Base-by-base conservation (phyloP, 2,888 invertebrate species). In the Erynnis tages region DNA sequence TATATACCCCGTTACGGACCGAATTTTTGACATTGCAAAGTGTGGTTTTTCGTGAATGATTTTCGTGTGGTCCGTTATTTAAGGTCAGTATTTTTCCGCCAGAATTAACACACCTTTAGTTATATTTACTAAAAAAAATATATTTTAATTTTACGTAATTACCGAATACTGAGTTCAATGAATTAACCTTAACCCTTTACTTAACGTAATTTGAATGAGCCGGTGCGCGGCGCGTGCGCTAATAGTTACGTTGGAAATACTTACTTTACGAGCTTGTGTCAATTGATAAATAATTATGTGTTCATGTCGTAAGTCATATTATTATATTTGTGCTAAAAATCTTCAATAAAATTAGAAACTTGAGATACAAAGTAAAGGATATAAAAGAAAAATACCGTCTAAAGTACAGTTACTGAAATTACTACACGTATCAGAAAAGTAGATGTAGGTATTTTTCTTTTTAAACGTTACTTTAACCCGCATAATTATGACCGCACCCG, bases 1-100 rank as follows among this genome's bases (percentile, higher is more conserved):
- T n/a, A n/a, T n/a, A n/a, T n/a, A n/a, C n/a, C n/a, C n/a, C n/a
- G n/a, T n/a, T n/a, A n/a, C n/a, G n/a, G n/a, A n/a, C n/a, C n/a
- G n/a, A n/a, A n/a, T n/a, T 43, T 55, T 43, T 19, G 23, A 35
- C 69, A 66, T 64, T 76, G 77, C 75, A 69, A 76, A 76, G 75
- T 69, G 70, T 61, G 58, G 54, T 59, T 63, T 61, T 61, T 49
- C 38, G 76, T 75, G 73, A 70, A 75, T 73, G 69, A 66, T 70
- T 74, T 71, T 71, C 65, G 67, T 73, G 79, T 79, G 79, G 68
- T 69, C 65, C 60, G 62, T 63, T 66, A 62, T 62, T 59, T 66
- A 71, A 81, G 82, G 82, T 82, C 71, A 73, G 82, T 76, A 76
- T 72, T 64, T 62, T 35, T 52, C 16, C 19, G 17, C 10, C 2